phyloP scores from a whole-genome alignment of 53 echinoderm and acorn worm species.

The Astropecten irregularis region DNA sequence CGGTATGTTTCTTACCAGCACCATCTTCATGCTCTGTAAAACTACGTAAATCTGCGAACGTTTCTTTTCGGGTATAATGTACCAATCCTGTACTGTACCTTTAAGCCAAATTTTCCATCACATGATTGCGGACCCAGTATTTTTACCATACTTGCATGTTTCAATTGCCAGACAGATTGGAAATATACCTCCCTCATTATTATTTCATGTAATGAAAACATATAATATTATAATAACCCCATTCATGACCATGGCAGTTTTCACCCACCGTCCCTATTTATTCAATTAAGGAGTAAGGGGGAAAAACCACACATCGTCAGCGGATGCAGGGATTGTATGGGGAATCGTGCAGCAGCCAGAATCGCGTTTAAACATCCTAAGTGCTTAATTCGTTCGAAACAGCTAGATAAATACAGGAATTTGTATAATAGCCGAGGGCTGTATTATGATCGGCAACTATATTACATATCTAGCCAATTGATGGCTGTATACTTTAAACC shows the following conservation, averaged over 20 bases:
- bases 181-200: too few species aligned
- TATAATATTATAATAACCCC: not conserved
- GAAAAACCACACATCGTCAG: not conserved
- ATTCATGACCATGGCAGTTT: not conserved
- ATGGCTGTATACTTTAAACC: not conserved
- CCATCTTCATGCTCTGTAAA: too few species aligned
- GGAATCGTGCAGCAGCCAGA: too few species aligned
- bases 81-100: too few species aligned
- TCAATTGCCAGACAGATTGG: too few species aligned
- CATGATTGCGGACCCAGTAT: too few species aligned
- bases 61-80: too few species aligned
- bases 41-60: too few species aligned
- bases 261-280: constrained; percentile 1
- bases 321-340: not conserved
- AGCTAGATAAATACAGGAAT: constrained; percentile 46
- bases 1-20: too few species aligned
- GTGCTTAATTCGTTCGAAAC: constrained; percentile 50
- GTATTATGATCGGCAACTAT: not conserved
- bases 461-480: constrained; percentile 18
- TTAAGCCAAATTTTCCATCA: too few species aligned
- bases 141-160: too few species aligned
- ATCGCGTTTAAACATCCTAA: too few species aligned
- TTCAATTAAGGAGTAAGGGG: constrained; percentile 39
- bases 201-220: not conserved
- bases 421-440: constrained; percentile 25